A percentile compares a stretch with the other conserved stretches of the same genome.
These are phyloP conservation scores for roundworm (Caenorhabditis elegans) DNA, from an alignment of 1,140 invertebrate genomes.

Conservation along the genomic window DNA sequence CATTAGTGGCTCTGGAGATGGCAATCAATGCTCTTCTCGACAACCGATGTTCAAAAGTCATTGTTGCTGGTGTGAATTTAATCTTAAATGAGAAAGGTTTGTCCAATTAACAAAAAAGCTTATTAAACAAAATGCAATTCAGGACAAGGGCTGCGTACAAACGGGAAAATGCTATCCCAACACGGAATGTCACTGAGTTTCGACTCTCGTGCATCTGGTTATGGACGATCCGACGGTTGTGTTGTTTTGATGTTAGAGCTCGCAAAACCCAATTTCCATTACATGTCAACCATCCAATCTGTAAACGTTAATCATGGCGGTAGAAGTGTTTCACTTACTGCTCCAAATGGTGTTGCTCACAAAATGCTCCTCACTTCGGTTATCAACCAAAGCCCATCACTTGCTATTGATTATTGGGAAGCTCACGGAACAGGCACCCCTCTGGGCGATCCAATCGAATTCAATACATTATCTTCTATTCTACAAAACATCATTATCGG, in stretches of 20 bases:
- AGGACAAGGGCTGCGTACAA: conserved; percentile 82
- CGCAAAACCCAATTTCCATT: conserved; percentile 37
- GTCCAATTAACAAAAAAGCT: too few species aligned
- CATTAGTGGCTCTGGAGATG: conserved; percentile 60
- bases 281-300: conserved; percentile 48
- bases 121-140: too few species aligned
- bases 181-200: conserved; percentile 89
- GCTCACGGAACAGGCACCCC: conserved; percentile 60
- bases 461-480: conserved; percentile 50
- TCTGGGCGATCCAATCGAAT: conserved; percentile 60
- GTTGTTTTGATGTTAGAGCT: conserved; percentile 40
- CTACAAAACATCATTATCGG: conserved; percentile 41
- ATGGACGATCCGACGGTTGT: conserved; percentile 61
- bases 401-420: conserved; percentile 51
- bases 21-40: conserved; percentile 54
- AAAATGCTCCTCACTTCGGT: conserved; percentile 36
- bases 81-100: conserved; percentile 79
- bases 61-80: conserved; percentile 75
- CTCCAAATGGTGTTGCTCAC: conserved; percentile 56
- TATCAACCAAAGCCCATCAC: conserved; percentile 3
- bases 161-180: conserved; percentile 82
- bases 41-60: conserved; percentile 55
- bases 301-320: conserved; percentile 59
- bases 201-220: conserved; percentile 74
- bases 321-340: conserved; percentile 53